Conservation (phyloP, 2,888 invertebrate genomes). For the Dolomedes plantarius region DNA sequence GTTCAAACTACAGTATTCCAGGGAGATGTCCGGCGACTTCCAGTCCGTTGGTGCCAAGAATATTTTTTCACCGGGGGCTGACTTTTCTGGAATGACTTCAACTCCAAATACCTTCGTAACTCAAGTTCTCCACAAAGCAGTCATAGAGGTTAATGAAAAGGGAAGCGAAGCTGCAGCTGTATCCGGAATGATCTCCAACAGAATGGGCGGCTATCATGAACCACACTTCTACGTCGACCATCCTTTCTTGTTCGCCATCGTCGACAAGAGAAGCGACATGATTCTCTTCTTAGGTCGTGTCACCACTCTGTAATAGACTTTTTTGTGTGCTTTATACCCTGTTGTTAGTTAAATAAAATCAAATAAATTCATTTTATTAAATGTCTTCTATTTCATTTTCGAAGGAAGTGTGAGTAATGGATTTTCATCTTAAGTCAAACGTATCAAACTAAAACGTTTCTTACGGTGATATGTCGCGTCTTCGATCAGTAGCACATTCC, state of each 20-base stretch:
- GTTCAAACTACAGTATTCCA: constrained; percentile 56
- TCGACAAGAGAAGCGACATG: constrained; percentile 52
- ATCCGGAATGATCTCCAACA: constrained; percentile 33
- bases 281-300: constrained; percentile 62
- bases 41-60: constrained; percentile 35
- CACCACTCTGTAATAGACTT: constrained; percentile 51
- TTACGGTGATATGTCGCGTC: no score
- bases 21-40: constrained; percentile 44
- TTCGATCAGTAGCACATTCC: no score
- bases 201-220: no score
- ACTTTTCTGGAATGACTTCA: constrained; percentile 69
- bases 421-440: no score
- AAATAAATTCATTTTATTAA: no score
- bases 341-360: no score
- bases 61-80: constrained; percentile 52
- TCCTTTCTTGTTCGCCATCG: constrained; percentile 67
- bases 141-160: constrained; percentile 73
- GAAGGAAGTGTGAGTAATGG: no score
- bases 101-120: constrained; percentile 55
- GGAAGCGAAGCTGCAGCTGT: constrained; percentile 72
- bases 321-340: no score
- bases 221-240: constrained; percentile 55
- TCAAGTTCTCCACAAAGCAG: constrained; percentile 72
- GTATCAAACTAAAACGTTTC: no score
- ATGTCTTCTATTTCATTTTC: no score